Conservation (phyloP, 1,140 invertebrate species). For the Drosophila prosaltans region DNA sequence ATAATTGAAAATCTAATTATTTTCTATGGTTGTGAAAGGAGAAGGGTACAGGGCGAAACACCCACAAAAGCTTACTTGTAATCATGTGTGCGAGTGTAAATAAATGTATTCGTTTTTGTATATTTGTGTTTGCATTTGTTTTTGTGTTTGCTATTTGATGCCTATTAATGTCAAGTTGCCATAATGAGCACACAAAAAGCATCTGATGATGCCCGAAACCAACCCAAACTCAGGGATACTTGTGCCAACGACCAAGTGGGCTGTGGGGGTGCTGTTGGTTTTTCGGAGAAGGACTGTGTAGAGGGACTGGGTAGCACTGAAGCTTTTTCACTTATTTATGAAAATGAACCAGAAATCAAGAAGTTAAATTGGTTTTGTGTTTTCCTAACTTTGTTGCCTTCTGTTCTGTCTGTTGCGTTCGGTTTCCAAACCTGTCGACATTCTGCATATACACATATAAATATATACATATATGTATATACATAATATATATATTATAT, state of each 20-base stretch:
- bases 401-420: conserved; percentile 58
- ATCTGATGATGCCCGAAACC: conserved; percentile 63
- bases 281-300: neutral
- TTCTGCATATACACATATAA: conserved; percentile 28
- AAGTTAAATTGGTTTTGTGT: conserved; percentile 80
- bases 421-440: conserved; percentile 63
- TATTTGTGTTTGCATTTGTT: conserved; percentile 39
- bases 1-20: conserved; percentile 68
- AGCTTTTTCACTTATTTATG: conserved; percentile 71
- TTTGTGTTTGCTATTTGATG: conserved; percentile 54
- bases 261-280: neutral
- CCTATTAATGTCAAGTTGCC: conserved; percentile 76
- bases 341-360: conserved; percentile 73
- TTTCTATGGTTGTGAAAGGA: conserved; percentile 44
- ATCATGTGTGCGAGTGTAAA: conserved; percentile 11
- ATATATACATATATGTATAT: conserved; percentile 38
- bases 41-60: too few relatives aligned
- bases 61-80: conserved; percentile 45
- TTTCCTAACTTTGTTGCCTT: conserved; percentile 69
- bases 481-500: conserved; percentile 8
- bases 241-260: conserved; percentile 6
- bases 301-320: conserved; percentile 22
- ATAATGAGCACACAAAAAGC: conserved; percentile 76
- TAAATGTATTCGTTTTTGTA: neutral
- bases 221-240: conserved; percentile 32